These are phyloP conservation scores for Tenebrio molitor DNA, from an alignment of 1,140 invertebrate species.

Conservation along the genomic window DNA sequence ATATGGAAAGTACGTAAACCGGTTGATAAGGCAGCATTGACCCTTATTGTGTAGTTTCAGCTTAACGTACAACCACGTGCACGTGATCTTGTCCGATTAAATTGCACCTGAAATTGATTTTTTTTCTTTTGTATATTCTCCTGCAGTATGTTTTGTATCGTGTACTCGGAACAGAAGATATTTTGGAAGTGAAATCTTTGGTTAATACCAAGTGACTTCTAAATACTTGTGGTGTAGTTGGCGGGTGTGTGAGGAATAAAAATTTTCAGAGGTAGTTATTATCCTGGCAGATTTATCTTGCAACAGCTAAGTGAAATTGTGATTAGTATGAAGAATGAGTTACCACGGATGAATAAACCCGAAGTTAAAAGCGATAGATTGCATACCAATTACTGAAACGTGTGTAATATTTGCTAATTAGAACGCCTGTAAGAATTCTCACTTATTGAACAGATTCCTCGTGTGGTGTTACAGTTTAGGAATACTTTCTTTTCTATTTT, in stretches of 20 bases:
- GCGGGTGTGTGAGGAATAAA: too few relatives aligned
- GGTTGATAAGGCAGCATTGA: slow-evolving; percentile 31
- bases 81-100: slow-evolving; percentile 7
- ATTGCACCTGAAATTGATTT: background rate
- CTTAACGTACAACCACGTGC: slow-evolving; percentile 2
- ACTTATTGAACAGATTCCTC: background rate
- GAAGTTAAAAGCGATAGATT: slow-evolving; percentile 19
- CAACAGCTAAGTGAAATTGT: background rate
- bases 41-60: slow-evolving; percentile 20
- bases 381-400: slow-evolving; percentile 28
- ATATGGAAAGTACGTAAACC: slow-evolving; percentile 34
- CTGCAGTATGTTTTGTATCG: too few relatives aligned
- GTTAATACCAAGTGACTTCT: too few relatives aligned
- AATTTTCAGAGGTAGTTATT: too few relatives aligned
- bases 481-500: slow-evolving; percentile 31
- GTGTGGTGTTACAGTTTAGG: slow-evolving; percentile 23
- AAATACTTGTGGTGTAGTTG: too few relatives aligned
- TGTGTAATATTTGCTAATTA: slow-evolving; percentile 19
- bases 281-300: too few relatives aligned
- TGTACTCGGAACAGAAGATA: too few relatives aligned
- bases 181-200: too few relatives aligned
- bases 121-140: too few relatives aligned
- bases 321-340: slow-evolving; percentile 3
- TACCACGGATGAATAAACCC: slow-evolving; percentile 27
- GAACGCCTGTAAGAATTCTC: slow-evolving; percentile 11